Conservation (phyloP, 2,797 vertebrate species). For the Miichthys miiuy region DNA sequence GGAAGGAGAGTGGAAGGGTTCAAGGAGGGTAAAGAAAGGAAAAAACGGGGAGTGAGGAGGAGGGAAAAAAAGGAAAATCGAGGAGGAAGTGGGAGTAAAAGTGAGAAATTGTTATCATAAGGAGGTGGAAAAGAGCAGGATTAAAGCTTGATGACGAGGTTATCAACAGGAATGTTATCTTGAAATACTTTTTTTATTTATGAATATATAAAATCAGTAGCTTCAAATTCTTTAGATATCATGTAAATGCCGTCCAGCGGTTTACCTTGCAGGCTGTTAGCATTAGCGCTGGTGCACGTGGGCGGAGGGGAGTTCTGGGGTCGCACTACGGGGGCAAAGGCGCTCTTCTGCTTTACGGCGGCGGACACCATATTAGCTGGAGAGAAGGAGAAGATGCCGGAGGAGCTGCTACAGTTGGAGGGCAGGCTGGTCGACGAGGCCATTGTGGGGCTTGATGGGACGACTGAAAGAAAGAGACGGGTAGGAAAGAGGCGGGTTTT, state of each 20-base stretch:
- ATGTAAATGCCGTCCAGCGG: background rate
- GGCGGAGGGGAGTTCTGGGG: constrained; percentile 98
- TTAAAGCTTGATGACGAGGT: constrained; percentile 35
- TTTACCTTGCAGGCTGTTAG: constrained; percentile 98
- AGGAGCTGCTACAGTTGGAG: constrained; percentile 99
- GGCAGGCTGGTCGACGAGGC: constrained; percentile 98
- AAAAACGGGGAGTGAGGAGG: constrained; percentile 50
- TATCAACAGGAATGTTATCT: background rate
- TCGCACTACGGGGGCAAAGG: constrained; percentile 97
- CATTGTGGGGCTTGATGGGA: constrained; percentile 99
- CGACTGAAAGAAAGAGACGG: constrained; percentile 85
- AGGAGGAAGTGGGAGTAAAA: constrained; percentile 58
- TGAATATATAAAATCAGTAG: background rate
- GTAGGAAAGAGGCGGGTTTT: constrained; percentile 43
- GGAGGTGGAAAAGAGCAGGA: constrained; percentile 49
- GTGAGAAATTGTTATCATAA: constrained; percentile 62
- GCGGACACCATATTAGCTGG: constrained; percentile 99
- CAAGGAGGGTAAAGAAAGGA: constrained; percentile 69
- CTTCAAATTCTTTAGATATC: background rate
- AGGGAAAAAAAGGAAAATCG: constrained; percentile 51
- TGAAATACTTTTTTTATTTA: background rate
- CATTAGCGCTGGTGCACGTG: constrained; percentile 97
- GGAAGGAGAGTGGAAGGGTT: constrained; percentile 81
- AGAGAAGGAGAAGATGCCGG: constrained; percentile 99
- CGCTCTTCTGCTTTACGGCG: constrained; percentile 99